These are phyloP conservation scores for Enteromius thamalakanensis DNA, from an alignment of 2,797 vertebrate genomes.

Conservation along the genomic window DNA sequence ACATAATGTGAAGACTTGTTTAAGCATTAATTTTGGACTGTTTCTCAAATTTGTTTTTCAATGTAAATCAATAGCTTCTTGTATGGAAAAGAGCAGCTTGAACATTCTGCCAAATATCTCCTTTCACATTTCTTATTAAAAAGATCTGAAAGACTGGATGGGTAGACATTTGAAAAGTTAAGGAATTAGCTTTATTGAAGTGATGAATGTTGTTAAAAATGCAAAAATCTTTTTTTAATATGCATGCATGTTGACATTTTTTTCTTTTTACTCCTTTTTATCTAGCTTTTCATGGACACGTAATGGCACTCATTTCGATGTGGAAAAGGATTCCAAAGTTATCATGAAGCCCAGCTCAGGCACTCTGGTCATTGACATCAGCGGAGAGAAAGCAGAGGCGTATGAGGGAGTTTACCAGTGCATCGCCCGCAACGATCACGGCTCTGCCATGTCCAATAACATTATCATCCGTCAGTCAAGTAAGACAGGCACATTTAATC, in stretches of 20 bases:
- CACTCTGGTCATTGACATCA: constrained; percentile 91
- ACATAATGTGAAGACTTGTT: background rate
- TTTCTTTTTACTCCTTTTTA: background rate
- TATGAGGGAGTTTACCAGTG: constrained; percentile 97
- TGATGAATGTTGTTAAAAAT: background rate
- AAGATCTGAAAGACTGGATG: background rate
- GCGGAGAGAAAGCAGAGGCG: constrained; percentile 88
- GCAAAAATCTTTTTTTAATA: background rate
- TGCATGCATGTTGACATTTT: background rate
- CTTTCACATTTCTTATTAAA: background rate
- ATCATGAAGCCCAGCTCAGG: constrained; percentile 88
- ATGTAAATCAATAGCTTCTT: background rate
- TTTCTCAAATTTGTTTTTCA: background rate
- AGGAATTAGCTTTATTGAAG: background rate
- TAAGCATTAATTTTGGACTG: background rate
- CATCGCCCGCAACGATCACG: constrained; percentile 88
- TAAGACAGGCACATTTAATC: constrained; percentile 71
- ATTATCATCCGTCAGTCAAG: constrained; percentile 92
- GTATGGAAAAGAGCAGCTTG: background rate
- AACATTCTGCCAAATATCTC: background rate
- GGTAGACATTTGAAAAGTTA: background rate
- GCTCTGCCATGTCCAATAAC: constrained; percentile 91
- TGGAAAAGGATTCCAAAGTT: constrained; percentile 89
- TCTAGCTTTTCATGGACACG: constrained; percentile 94
- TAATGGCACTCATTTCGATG: constrained; percentile 94